Conservation (phyloP, 2,113 vertebrate species). For the Nothoprocta pentlandii region DNA sequence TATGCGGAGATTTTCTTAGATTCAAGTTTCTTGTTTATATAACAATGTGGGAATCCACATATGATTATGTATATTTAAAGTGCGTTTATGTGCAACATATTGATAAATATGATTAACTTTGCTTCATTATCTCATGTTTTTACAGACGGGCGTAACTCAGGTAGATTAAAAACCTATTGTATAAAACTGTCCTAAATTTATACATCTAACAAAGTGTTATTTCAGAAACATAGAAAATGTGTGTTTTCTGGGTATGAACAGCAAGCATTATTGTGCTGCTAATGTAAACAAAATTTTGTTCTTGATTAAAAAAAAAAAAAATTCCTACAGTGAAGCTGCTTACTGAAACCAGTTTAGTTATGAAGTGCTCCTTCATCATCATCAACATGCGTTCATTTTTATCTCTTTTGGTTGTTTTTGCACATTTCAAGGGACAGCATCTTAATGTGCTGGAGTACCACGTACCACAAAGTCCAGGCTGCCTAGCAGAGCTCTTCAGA, state of each 20-base stretch:
- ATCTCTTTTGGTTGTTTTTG: neutral
- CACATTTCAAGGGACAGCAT: constrained; percentile 59
- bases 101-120: neutral
- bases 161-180: neutral
- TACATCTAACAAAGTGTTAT: neutral
- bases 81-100: neutral
- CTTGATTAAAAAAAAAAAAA: neutral
- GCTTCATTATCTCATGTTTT: neutral
- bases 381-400: neutral
- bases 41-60: neutral
- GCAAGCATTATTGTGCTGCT: neutral
- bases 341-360: neutral
- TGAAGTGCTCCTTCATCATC: neutral
- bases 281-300: neutral
- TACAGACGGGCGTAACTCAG: neutral
- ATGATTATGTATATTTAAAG: neutral
- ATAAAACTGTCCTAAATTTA: neutral
- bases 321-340: neutral
- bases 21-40: neutral
- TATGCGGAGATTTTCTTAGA: neutral
- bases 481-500: constrained; percentile 71
- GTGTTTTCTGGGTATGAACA: neutral
- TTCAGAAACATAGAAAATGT: neutral
- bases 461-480: constrained; percentile 46
- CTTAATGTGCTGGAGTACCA: constrained; percentile 71